These are phyloP conservation scores for Ooceraea biroi DNA, from an alignment of 1,140 invertebrate genomes.

Conservation along the genomic window DNA sequence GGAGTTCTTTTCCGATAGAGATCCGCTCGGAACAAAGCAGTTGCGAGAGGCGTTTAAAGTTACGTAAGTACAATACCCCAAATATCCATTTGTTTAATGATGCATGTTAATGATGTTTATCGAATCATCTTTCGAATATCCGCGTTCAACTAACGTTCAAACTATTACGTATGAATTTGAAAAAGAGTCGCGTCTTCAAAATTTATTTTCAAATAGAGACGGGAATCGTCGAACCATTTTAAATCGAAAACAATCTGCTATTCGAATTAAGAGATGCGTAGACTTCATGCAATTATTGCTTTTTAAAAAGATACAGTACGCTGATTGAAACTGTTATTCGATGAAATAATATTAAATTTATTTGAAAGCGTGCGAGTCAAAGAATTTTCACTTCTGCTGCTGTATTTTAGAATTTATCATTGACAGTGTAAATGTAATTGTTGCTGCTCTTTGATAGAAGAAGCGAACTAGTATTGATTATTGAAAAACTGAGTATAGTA, in stretches of 20 bases:
- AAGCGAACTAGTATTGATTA: too few relatives aligned
- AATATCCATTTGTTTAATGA: neutral
- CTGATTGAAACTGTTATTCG: too few relatives aligned
- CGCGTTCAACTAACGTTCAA: neutral
- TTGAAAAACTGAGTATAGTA: too few relatives aligned
- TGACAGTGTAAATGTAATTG: too few relatives aligned
- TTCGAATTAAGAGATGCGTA: neutral
- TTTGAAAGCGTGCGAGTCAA: too few relatives aligned
- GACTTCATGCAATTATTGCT: neutral
- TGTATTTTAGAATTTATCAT: too few relatives aligned
- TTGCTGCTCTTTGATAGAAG: neutral
- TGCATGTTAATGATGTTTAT: too few relatives aligned
- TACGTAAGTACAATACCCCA: constrained; percentile 81
- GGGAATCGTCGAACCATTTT: neutral
- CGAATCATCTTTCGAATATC: too few relatives aligned
- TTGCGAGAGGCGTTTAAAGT: constrained; percentile 83
- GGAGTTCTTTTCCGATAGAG: constrained; percentile 87
- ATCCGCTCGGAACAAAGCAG: constrained; percentile 82
- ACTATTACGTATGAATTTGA: neutral
- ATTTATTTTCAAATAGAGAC: neutral
- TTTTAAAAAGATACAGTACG: neutral
- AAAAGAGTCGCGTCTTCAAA: neutral
- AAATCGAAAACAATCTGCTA: neutral
- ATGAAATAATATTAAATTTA: too few relatives aligned
- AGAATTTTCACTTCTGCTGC: too few relatives aligned